Evolutionary conservation across 2,113 vertebrate genomes (phyloP).

Genomic region (Equus przewalskii): DNA sequence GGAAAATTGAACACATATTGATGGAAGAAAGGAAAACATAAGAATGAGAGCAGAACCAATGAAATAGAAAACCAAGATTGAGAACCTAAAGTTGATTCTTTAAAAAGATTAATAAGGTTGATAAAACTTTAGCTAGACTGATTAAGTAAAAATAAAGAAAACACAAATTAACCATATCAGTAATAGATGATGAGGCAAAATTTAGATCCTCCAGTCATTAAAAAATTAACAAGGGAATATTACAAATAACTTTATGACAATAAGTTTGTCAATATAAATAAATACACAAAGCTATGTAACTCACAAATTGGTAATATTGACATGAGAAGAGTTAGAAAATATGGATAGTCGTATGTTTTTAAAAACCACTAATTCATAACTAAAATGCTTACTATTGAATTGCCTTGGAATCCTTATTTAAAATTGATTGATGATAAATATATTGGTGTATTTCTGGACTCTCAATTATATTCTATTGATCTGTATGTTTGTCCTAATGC

Average conservation of each 20-base stretch:
- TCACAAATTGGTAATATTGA: background rate
- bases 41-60: background rate
- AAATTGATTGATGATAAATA: background rate
- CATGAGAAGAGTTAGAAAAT: background rate
- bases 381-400: background rate
- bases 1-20: background rate
- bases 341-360: background rate
- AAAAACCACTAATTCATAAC: background rate
- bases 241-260: background rate
- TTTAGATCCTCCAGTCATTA: background rate
- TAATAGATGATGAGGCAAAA: background rate
- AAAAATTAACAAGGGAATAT: background rate
- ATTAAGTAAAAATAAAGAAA: constrained; percentile 13
- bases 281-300: background rate
- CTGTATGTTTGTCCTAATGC: background rate
- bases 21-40: background rate
- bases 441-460: background rate
- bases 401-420: background rate
- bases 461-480: background rate
- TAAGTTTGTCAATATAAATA: background rate
- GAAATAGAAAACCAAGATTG: background rate
- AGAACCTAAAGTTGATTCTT: background rate
- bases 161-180: background rate
- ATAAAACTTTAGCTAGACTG: background rate
- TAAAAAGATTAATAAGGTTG: background rate